Base-by-base conservation (phyloP, 2,888 invertebrate genomes). In the Escarpia spicata region DNA sequence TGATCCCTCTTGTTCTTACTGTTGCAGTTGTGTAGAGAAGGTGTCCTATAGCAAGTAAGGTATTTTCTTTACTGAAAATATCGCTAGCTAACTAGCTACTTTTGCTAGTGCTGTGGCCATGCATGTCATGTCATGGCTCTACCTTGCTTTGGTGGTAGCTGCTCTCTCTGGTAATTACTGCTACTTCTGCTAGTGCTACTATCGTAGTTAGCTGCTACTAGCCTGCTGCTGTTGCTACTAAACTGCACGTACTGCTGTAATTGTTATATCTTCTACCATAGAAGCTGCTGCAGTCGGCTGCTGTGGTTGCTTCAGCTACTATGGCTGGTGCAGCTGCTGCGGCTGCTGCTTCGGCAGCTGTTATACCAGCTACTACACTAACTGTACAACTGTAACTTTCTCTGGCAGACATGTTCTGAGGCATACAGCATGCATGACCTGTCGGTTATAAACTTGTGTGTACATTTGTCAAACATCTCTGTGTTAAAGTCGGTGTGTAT, bases 11-110 rank as follows among this genome's bases (percentile, higher is more conserved):
- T 75, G 75, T 75, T 52, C 10, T 52, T 75, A n/a, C 75, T 75
- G 75, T 75, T 75, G 15, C 75, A 75, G 75, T 75, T 75, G 75
- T 75, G 75, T 75, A 75, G 75, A 75, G 6, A 75, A 75, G 19
- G 75, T 75, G 75, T 75, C 75, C 0, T 75, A 75, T 75, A 75
- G 75, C 75, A 75, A 75, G 75, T 75, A 75, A 75, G 75, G 19
- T 75, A 75, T 75, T 75, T 75, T 75, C 75, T 75, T 75, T 75
- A 75, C 75, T 75, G 75, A 19, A 75, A 75, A 52, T 52, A 52
- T 52, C 52, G 52, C 52, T 52, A 75, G 75, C 75, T 75, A 75
- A 75, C 75, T 75, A 75, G 75, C 75, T 75, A n/a, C 19, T 75
- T 75, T 1, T 75, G 75, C 26, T 75, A 75, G 4, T 75, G 75